A percentile compares a stretch with the other conserved stretches of the same genome.
Conservation (phyloP, 2,797 vertebrate species). For the Dicrostonyx torquatus region DNA sequence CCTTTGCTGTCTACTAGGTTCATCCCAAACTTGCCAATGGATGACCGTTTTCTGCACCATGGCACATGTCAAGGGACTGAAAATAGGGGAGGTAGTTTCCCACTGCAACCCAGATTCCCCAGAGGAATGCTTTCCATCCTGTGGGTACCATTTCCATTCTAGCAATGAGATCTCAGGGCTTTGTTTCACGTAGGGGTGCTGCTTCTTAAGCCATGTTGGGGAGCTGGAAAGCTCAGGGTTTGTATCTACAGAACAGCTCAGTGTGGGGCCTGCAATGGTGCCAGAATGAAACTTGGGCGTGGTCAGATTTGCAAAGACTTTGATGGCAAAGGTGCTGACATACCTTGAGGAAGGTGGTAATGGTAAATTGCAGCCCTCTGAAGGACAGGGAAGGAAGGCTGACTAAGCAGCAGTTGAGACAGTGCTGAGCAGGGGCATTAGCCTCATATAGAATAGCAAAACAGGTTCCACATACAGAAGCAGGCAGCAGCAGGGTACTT, state of each 20-base stretch:
- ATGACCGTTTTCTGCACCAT: not conserved
- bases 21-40: not conserved
- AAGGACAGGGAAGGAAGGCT: not conserved
- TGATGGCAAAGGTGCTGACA: not conserved
- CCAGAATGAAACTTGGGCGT: not conserved
- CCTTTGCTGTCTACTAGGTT: not conserved
- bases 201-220: not conserved
- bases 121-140: not conserved
- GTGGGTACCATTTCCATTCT: not conserved
- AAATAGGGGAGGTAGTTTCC: not conserved
- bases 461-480: not conserved
- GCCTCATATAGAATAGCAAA: not conserved
- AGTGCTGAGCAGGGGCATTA: not conserved
- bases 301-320: not conserved
- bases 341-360: not conserved
- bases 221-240: not conserved
- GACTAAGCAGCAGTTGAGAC: not conserved
- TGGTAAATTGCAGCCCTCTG: not conserved
- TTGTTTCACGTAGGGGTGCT: not conserved
- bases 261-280: not conserved
- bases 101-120: not conserved
- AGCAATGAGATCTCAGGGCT: not conserved
- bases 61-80: not conserved
- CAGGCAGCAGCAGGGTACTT: not conserved
- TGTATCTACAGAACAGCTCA: not conserved